Percentiles rank a stretch among this genome's conserved stretches.
These are phyloP conservation scores for Dendrolimus kikuchii DNA, from an alignment of 1,140 invertebrate species.

Conservation along the genomic window DNA sequence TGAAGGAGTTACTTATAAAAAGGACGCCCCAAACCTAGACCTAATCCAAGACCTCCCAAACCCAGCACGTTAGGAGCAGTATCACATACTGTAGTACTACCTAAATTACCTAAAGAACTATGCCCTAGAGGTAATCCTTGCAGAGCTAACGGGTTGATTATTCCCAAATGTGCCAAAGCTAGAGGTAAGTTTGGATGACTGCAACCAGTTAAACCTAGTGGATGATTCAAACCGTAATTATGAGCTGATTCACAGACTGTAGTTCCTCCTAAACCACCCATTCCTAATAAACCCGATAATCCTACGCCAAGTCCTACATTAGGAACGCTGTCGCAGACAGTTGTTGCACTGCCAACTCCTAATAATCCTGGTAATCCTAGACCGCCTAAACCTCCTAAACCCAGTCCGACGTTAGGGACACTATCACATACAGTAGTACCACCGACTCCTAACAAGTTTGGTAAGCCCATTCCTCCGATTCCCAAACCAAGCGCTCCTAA, in stretches of 20 bases:
- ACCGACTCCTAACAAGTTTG: no score
- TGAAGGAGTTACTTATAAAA: constrained; percentile 23
- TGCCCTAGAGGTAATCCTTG: constrained; percentile 3
- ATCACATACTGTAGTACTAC: not conserved
- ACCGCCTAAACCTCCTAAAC: constrained; percentile 8
- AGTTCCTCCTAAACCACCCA: constrained; percentile 7
- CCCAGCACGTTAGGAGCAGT: not conserved
- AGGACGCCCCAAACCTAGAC: constrained; percentile 15
- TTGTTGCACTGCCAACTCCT: not conserved
- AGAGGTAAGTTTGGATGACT: no score
- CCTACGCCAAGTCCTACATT: not conserved
- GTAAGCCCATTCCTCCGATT: not conserved
- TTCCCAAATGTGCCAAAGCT: constrained; percentile 7
- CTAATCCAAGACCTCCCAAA: constrained; percentile 3
- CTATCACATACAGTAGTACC: no score
- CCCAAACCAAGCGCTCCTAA: not conserved
- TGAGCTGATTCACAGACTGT: constrained; percentile 26
- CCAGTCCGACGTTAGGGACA: not conserved
- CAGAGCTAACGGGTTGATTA: no score
- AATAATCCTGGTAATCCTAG: not conserved
- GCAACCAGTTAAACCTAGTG: no score
- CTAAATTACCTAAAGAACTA: constrained; percentile 2
- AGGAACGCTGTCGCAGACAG: not conserved
- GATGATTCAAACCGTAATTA: constrained; percentile 3
- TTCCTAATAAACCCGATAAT: not conserved